These are phyloP conservation scores for Mormyrus hasselquistii DNA, from an alignment of 2,797 vertebrate genomes.

Conservation along the genomic window DNA sequence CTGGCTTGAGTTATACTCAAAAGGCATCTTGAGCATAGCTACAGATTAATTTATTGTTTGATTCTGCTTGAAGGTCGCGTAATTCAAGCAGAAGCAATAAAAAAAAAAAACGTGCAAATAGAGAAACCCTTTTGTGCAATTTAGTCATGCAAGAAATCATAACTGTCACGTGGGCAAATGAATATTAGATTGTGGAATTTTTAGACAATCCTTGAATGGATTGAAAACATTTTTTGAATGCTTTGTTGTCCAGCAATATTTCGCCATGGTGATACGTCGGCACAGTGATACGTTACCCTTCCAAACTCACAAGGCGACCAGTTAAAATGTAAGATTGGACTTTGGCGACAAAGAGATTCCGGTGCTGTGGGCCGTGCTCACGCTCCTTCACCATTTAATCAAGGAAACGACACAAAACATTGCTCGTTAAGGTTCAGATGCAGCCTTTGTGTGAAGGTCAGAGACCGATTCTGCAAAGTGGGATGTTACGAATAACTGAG, in stretches of 20 bases:
- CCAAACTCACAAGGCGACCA: neutral
- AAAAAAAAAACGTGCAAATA: neutral
- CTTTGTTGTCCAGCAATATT: neutral
- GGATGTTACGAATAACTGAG: neutral
- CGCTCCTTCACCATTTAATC: neutral
- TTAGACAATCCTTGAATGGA: neutral
- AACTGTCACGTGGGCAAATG: neutral
- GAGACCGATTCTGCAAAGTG: neutral
- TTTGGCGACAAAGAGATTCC: neutral
- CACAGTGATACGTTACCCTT: neutral
- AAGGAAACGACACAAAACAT: neutral
- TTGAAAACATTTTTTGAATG: neutral
- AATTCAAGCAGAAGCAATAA: neutral
- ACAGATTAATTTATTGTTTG: neutral
- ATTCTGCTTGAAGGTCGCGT: neutral
- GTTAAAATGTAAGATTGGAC: neutral
- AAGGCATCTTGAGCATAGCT: neutral
- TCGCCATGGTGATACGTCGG: neutral
- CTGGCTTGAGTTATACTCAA: neutral
- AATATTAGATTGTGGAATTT: neutral
- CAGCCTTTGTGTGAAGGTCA: neutral
- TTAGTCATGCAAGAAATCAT: neutral
- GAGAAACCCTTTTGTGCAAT: neutral
- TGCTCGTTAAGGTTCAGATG: neutral
- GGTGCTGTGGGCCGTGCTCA: neutral